Base-by-base conservation (phyloP, 2,888 invertebrate species). In the Plemyria rubiginata region DNA sequence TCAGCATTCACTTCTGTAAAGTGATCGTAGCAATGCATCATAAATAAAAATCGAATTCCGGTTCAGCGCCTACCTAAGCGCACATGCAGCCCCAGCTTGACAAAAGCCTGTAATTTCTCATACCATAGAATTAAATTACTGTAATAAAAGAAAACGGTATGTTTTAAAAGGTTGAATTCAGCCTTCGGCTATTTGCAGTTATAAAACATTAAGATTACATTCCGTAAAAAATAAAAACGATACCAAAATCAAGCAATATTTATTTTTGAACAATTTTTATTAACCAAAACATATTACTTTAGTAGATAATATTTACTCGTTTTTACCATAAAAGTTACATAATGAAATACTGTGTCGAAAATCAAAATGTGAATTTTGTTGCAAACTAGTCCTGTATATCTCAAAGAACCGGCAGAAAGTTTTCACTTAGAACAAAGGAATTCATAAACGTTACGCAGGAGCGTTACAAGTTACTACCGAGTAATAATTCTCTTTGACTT, bases 131-230 rank as follows among this genome's bases (percentile, higher is more conserved):
- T 15, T 13, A 32, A 6, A 6, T 15, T 13, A 16, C 13, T 51
- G 16, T 38, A 38, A 52, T 40, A 40, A 52, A 40, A 52, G 22
- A 51, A 51, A 51, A 8, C 16, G 22, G 16, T 40, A n/a, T 40
- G 12, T 40, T 52, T 38, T 6, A 11, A 22, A 38, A 16, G 52
- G n/a, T 22, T 40, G 29, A 5, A 22, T 4, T 22, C n/a, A 52
- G 52, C 52, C 40, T 8, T 3, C 22, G 22, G 52, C 40, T 48
- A 13, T 43, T 43, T 43, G 22, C 22, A 22, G 22, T 43, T 2
- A 7, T 8, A 43, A 7, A 15, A 11, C 6, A 32, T 32, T 29
- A 6, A 32, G 2, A 32, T 32, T 4, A 32, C 5, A 32, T 32
- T 32, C 5, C 15, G 13, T 43, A 15, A 43, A 43, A 43, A 11